Evolutionary conservation across 1,140 invertebrate genomes (phyloP).

Genomic region (Lethocerus indicus): DNA sequence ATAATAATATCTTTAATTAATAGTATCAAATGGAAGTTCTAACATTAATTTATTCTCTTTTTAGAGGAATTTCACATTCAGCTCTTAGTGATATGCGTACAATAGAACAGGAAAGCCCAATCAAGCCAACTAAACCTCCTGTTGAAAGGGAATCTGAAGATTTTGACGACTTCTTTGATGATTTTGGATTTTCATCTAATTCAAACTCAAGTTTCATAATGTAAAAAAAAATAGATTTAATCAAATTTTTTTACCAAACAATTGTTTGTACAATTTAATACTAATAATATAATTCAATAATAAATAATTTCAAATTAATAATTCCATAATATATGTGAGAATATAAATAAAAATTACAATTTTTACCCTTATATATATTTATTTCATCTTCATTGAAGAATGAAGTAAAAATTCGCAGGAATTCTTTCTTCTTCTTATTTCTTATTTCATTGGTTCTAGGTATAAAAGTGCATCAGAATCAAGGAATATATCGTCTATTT

Average conservation of each 20-base stretch:
- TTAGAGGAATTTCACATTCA: constrained; percentile 78
- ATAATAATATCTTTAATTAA: too few species aligned
- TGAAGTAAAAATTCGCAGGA: too few species aligned
- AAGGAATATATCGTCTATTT: background rate
- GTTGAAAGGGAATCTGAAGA: too few species aligned
- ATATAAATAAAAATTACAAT: too few species aligned
- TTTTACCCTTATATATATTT: too few species aligned
- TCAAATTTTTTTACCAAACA: background rate
- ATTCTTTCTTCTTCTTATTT: background rate
- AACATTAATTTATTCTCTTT: too few species aligned
- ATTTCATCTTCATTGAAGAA: too few species aligned
- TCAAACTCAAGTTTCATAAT: background rate
- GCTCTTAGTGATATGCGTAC: constrained; percentile 82
- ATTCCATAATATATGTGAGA: too few species aligned
- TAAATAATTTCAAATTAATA: too few species aligned
- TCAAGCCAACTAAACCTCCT: constrained; percentile 21
- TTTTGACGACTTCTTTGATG: constrained; percentile 31
- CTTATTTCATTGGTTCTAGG: constrained; percentile 1
- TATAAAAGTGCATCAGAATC: constrained; percentile 3
- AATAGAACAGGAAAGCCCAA: constrained; percentile 65
- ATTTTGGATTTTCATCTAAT: constrained; percentile 20
- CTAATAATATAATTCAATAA: background rate
- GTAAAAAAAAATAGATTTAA: background rate
- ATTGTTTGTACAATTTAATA: background rate
- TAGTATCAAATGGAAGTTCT: too few species aligned